Evolutionary conservation across 2,113 vertebrate species (phyloP).

Genomic region (Artemisiospiza belli): DNA sequence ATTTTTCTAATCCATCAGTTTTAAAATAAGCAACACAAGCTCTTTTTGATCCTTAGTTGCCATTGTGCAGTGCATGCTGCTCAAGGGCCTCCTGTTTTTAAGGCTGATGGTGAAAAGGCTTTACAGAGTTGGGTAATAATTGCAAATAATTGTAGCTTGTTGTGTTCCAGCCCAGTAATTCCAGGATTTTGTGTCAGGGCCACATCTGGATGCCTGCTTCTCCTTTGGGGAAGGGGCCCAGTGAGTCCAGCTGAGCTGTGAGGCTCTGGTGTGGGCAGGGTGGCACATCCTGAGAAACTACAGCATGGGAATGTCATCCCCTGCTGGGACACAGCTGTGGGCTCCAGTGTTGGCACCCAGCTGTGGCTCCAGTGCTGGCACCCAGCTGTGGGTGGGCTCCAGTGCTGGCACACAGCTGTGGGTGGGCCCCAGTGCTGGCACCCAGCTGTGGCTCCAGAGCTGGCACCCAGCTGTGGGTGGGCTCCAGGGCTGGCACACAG

Average conservation of each 20-base stretch:
- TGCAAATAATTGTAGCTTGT: background rate
- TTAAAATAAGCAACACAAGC: background rate
- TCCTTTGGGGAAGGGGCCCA: background rate
- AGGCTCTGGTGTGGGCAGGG: background rate
- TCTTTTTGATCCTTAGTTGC: background rate
- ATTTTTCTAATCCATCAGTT: background rate
- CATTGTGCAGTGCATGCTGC: background rate
- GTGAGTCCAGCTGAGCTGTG: background rate
- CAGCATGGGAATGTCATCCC: background rate
- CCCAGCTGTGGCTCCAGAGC: no score
- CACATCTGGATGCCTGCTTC: fast-evolving
- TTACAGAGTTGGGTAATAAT: background rate
- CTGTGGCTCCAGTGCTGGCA: no score
- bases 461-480: no score
- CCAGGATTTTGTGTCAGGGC: background rate
- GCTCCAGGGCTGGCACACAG: no score
- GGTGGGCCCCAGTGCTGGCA: background rate
- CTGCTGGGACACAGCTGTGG: no score
- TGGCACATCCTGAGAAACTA: background rate
- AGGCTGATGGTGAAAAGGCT: background rate
- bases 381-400: no score
- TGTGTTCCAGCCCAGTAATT: background rate
- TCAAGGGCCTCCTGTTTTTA: background rate
- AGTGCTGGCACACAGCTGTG: background rate
- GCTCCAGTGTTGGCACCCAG: background rate